Evolutionary conservation across 1,140 invertebrate genomes (phyloP), one percentile per base, ranked within the genome.

Genomic region (Uloborus diversus): DNA sequence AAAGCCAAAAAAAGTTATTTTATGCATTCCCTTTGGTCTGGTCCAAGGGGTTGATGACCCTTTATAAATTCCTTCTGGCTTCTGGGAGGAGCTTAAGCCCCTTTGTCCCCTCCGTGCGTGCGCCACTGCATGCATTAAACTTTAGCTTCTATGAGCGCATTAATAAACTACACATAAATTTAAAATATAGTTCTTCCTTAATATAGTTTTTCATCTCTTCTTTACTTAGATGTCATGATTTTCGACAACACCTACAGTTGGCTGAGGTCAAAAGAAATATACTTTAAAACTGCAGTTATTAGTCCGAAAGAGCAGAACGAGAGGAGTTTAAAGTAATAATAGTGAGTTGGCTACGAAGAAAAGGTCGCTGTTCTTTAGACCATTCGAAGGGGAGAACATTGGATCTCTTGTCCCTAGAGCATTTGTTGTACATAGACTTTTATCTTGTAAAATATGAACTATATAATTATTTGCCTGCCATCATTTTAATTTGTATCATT

Each of bases 201-300:
- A 17, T 42, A 17, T 42, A 42, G 17, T 2, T 13, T 13, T 17
- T 13, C 9, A 42, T 64, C 1, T 70, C 9, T 28, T 59, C 27
- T n/a, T 59, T 17, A 56, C 57, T 27, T 33, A 76, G 73, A 76
- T 65, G 32, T 76, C n/a, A 53, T 65, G 7, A 30, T 76, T 0
- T 76, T 76, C 28, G 73, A 76, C 49, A 76, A 76, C 25, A 64
- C 73, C 3, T 76, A 76, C 73, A 76, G 73, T 20, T 76, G 73
- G 73, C 11, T 76, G 4, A 65, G 73, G 28, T 33, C 73, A 2
- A 76, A 76, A n/a, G 73, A 76, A 56, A 49, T 76, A 7, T 76
- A 47, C 20, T 76, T 65, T 47, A 35, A 42, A 37, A 25, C 56
- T 7, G 56, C 23, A 14, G 32, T 76, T 23, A 49, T 65, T 0